Conservation (phyloP, 2,888 invertebrate species). For the Eupithecia insigniata region DNA sequence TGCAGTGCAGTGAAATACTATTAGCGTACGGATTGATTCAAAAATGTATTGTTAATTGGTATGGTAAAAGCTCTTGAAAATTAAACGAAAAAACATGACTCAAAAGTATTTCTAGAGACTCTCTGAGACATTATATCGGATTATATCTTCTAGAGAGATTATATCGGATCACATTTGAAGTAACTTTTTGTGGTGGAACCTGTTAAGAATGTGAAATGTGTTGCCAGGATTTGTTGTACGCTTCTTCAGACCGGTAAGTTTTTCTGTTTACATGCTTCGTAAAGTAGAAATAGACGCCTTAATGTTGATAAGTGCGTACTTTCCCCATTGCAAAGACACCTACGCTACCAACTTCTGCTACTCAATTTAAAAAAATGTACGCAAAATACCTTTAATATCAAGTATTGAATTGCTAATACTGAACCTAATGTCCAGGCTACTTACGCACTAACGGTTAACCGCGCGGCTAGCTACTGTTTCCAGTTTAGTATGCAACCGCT, state of each 20-base stretch:
- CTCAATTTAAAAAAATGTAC: neutral
- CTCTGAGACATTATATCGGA: too few relatives aligned
- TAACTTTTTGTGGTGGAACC: neutral
- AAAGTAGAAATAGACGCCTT: neutral
- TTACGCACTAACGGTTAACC: too few relatives aligned
- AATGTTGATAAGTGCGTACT: neutral
- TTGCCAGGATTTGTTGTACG: neutral
- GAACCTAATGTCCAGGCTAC: neutral
- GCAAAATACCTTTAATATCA: too few relatives aligned
- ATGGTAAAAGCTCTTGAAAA: neutral
- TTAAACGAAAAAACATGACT: neutral
- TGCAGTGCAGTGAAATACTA: neutral
- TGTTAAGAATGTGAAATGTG: neutral
- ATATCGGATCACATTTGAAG: neutral
- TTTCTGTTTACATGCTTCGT: neutral
- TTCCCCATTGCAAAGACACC: neutral
- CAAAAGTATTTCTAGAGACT: too few relatives aligned
- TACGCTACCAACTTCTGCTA: too few relatives aligned
- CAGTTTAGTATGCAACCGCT: too few relatives aligned
- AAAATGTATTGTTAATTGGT: neutral
- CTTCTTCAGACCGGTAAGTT: neutral
- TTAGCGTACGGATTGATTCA: neutral
- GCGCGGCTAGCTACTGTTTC: too few relatives aligned
- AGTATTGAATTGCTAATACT: neutral
- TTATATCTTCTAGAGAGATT: too few relatives aligned